A percentile compares a stretch with the other conserved stretches of the same genome.
Conservation (phyloP, 2,797 vertebrate species). For the Lutjanus campechanus region DNA sequence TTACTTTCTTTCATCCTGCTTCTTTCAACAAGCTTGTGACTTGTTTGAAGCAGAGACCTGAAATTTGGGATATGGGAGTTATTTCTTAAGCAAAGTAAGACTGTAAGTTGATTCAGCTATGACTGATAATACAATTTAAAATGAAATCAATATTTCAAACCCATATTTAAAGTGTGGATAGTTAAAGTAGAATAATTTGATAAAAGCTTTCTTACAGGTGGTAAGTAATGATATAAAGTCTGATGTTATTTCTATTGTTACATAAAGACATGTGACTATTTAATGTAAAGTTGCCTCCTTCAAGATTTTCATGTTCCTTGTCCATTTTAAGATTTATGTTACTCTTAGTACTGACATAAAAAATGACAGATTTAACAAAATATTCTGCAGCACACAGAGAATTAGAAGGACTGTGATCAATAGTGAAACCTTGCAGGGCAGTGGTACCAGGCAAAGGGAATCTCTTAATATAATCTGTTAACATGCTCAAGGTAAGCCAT, state of each 20-base stretch:
- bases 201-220: not conserved
- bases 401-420: constrained; percentile 33
- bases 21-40: not conserved
- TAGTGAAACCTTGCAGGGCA: constrained; percentile 22
- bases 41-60: not conserved
- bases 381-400: constrained; percentile 8
- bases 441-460: constrained; percentile 10
- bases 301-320: not conserved
- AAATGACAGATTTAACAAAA: constrained; percentile 4
- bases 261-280: not conserved
- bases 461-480: not conserved
- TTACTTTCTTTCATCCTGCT: not conserved
- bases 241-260: not conserved
- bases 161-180: not conserved
- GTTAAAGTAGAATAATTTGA: not conserved
- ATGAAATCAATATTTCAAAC: not conserved
- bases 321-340: not conserved
- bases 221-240: not conserved
- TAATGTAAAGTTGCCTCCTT: not conserved
- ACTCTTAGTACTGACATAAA: constrained; percentile 8
- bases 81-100: not conserved
- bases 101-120: not conserved
- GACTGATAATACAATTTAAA: not conserved
- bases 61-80: not conserved
- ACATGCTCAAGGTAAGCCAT: constrained; percentile 18